Percentiles rank a stretch among this genome's conserved stretches.
Conservation (phyloP, 2,888 invertebrate species). For the Eupithecia dodoneata region DNA sequence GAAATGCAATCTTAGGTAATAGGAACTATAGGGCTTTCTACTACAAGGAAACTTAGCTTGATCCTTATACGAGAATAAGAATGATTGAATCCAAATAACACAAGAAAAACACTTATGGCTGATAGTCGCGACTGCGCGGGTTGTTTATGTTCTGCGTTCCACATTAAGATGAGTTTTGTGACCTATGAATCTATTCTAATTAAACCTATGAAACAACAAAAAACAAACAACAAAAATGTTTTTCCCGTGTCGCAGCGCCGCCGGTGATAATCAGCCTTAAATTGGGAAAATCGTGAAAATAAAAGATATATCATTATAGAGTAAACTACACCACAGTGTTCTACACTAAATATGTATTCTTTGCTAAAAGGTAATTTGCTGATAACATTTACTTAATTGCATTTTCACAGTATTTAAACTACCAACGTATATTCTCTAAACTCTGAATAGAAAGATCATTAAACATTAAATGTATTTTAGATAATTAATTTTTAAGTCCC, state of each 20-base stretch:
- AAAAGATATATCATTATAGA: neutral
- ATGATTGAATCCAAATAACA: neutral
- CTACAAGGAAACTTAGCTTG: neutral
- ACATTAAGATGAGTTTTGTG: neutral
- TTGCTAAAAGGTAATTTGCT: neutral
- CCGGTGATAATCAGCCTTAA: neutral
- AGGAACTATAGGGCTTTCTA: slow-evolving; percentile 15
- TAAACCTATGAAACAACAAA: neutral
- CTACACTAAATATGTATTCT: neutral
- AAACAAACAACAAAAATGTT: neutral
- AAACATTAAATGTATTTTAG: neutral
- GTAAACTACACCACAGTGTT: neutral
- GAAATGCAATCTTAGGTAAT: slow-evolving; percentile 22
- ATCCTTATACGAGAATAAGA: neutral
- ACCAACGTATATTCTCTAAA: neutral
- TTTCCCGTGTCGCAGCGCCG: neutral
- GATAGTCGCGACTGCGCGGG: neutral
- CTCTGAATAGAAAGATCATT: neutral
- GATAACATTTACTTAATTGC: neutral
- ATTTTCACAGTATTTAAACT: neutral
- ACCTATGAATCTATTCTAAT: neutral
- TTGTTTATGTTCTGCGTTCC: neutral
- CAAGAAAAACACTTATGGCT: neutral
- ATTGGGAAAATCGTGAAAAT: neutral
- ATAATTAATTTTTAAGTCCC: neutral